phyloP scores from a whole-genome alignment of 2,888 invertebrate species.

The Drosophila mulleri region DNA sequence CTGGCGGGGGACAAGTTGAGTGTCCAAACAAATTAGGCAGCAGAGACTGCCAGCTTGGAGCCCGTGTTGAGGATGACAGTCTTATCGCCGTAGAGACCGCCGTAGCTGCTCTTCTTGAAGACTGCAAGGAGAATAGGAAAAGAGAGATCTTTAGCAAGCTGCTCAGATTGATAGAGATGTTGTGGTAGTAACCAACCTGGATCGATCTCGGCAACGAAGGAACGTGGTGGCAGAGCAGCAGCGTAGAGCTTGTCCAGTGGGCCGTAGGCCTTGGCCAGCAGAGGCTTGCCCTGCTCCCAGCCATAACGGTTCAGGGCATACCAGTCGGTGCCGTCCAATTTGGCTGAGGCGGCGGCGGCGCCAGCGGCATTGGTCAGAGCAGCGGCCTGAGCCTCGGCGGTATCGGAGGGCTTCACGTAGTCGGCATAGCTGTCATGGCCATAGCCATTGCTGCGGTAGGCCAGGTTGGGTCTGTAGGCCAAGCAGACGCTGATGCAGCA shows the following conservation, averaged over 20 bases:
- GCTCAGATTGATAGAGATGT: not conserved
- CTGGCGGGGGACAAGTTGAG: conserved; percentile 6
- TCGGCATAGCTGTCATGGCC: conserved; percentile 24
- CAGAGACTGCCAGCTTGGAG: conserved; percentile 70
- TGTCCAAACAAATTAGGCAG: conserved; percentile 55
- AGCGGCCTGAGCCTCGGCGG: conserved; percentile 71
- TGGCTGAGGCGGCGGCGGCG: conserved; percentile 79
- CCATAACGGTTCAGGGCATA: conserved; percentile 71
- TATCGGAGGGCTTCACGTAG: conserved; percentile 45
- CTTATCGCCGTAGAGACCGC: conserved; percentile 56
- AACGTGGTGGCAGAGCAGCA: conserved; percentile 82
- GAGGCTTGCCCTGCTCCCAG: conserved; percentile 75
- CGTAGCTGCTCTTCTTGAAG: conserved; percentile 73
- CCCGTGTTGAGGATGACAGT: conserved; percentile 62
- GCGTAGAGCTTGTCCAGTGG: conserved; percentile 73
- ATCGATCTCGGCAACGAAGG: conserved; percentile 81
- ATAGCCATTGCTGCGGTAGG: conserved; percentile 28
- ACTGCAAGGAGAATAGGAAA: conserved; percentile 48
- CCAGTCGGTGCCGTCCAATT: conserved; percentile 69
- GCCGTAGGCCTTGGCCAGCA: conserved; percentile 73
- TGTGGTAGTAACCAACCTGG: conserved; percentile 72
- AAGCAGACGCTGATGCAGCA: conserved; percentile 55
- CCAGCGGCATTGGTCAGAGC: conserved; percentile 74
- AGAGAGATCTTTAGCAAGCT: conserved; percentile 24
- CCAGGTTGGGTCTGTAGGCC: conserved; percentile 33